phyloP scores from a whole-genome alignment of 2,888 invertebrate species.

The Elysia crispata region DNA sequence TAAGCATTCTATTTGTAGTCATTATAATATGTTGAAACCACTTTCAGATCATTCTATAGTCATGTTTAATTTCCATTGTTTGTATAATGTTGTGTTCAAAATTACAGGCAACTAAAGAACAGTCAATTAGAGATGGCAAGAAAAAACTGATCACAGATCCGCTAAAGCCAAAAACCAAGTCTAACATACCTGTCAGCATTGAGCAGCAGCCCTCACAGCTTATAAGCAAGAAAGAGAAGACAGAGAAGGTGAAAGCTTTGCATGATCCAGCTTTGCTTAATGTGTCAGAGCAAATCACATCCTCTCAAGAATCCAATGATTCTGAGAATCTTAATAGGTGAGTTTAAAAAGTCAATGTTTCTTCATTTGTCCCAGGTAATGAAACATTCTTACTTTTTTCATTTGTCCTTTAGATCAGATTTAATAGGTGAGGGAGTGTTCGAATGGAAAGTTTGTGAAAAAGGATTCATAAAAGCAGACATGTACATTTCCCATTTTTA shows the following conservation, averaged over 20 bases:
- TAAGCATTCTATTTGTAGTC: background rate
- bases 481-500: too few species aligned
- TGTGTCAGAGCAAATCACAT: background rate
- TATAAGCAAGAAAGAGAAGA: background rate
- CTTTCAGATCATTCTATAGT: too few species aligned
- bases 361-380: too few species aligned
- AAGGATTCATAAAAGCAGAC: too few species aligned
- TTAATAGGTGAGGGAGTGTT: too few species aligned
- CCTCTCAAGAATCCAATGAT: background rate
- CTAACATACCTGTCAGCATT: background rate
- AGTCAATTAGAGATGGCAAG: slow-evolving; percentile 18
- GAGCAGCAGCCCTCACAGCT: too few species aligned
- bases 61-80: too few species aligned
- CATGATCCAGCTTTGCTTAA: background rate
- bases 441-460: too few species aligned
- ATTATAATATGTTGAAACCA: background rate
- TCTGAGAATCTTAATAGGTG: background rate
- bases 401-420: too few species aligned
- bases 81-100: too few species aligned
- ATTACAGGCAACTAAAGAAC: slow-evolving; percentile 37
- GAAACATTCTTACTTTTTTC: too few species aligned
- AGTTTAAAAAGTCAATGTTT: too few species aligned
- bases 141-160: slow-evolving; percentile 1
- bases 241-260: slow-evolving; percentile 16
- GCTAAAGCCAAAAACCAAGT: background rate